Percentiles rank a stretch among this genome's conserved stretches.
Evolutionary conservation across 2,797 vertebrate species (phyloP).

Genomic region (Aphelocoma californica): DNA sequence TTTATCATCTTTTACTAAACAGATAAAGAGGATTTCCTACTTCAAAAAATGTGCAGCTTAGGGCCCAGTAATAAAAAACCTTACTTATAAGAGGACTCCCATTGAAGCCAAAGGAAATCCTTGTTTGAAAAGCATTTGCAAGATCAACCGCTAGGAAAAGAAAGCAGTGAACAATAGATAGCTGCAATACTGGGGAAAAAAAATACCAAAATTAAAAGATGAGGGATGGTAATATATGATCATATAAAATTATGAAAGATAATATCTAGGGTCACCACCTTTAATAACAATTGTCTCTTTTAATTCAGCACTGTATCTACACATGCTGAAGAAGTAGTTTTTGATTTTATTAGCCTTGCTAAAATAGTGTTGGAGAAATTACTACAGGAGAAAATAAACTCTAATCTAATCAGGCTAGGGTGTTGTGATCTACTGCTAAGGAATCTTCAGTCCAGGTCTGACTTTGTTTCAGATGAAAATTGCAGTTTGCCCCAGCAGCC

Average conservation of each 20-base stretch:
- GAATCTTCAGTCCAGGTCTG: not conserved
- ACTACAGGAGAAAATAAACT: not conserved
- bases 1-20: conserved; percentile 24
- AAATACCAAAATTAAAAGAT: not conserved
- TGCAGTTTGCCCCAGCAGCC: not conserved
- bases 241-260: not conserved
- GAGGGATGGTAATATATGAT: not conserved
- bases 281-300: not conserved
- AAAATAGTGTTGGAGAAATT: not conserved
- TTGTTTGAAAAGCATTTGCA: not conserved
- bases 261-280: not conserved
- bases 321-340: not conserved
- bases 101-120: not conserved
- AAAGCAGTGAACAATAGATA: not conserved
- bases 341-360: not conserved
- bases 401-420: not conserved
- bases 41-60: not conserved
- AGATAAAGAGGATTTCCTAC: conserved; percentile 24
- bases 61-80: not conserved
- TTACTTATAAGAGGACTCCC: not conserved
- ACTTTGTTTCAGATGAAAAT: not conserved
- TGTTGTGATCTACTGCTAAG: not conserved
- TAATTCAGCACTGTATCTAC: not conserved
- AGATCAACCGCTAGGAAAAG: not conserved
- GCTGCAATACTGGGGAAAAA: not conserved